Evolutionary conservation across 2,797 vertebrate genomes (phyloP).

Genomic region (Onychomys torridus): DNA sequence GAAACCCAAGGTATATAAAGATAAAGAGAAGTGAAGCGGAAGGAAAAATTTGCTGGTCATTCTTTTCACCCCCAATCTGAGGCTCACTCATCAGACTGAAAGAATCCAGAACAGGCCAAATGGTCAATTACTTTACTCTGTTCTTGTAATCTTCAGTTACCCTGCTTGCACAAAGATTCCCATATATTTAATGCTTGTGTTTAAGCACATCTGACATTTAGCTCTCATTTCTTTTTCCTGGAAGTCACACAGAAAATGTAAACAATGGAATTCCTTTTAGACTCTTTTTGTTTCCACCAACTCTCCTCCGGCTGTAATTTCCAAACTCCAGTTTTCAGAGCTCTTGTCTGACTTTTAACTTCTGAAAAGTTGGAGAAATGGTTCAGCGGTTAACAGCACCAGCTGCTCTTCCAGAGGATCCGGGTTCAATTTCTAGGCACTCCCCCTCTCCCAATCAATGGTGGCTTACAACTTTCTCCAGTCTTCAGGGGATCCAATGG

Average conservation of each 20-base stretch:
- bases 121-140: not conserved
- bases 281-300: constrained; percentile 22
- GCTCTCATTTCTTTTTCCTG: not conserved
- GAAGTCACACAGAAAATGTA: constrained; percentile 30
- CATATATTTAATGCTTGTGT: not conserved
- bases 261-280: not conserved
- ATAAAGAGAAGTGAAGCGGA: not conserved
- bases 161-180: not conserved
- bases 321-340: not conserved
- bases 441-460: not conserved
- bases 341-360: constrained; percentile 1
- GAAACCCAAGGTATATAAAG: constrained; percentile 14
- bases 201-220: constrained; percentile 37
- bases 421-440: not conserved
- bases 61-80: not conserved
- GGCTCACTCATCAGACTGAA: not conserved
- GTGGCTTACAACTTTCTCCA: not conserved
- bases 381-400: not conserved
- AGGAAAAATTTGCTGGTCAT: not conserved
- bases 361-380: not conserved
- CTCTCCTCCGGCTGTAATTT: not conserved
- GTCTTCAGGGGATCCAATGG: too few relatives aligned
- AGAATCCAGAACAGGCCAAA: not conserved
- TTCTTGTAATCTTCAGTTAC: not conserved
- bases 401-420: not conserved